Conservation (phyloP, 2,888 invertebrate species). For the Thera obeliscata region DNA sequence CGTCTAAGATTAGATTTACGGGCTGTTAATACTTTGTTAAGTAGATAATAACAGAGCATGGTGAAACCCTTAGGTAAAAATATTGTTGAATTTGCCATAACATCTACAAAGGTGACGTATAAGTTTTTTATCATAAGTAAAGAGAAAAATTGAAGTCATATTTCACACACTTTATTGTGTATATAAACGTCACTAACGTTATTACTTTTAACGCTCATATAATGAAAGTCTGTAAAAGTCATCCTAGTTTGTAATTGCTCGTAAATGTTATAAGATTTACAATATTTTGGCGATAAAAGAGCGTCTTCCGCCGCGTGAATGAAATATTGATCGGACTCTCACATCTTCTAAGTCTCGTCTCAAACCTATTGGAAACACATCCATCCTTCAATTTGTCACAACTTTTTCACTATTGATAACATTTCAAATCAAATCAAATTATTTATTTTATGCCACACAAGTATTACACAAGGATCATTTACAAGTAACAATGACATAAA, state of each 20-base stretch:
- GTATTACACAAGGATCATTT: too few species aligned
- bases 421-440: too few species aligned
- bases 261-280: conserved; percentile 42
- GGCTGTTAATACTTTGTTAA: too few species aligned
- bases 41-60: too few species aligned
- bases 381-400: not conserved
- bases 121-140: too few species aligned
- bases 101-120: too few species aligned
- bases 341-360: not conserved
- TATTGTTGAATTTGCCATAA: too few species aligned
- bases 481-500: too few species aligned
- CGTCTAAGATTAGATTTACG: too few species aligned
- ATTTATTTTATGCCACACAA: too few species aligned
- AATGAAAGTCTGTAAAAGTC: conserved; percentile 35
- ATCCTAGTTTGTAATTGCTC: conserved; percentile 39
- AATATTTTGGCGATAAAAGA: conserved; percentile 38
- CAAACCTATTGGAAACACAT: not conserved
- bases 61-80: too few species aligned
- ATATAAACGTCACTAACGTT: conserved; percentile 24
- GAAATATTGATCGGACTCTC: conserved; percentile 27
- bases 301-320: conserved; percentile 24
- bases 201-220: conserved; percentile 28
- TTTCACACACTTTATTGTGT: conserved; percentile 30
- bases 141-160: conserved; percentile 6
- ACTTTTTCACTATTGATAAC: too few species aligned